Conservation (phyloP, 2,888 invertebrate species). For the Microctonus hyperodae region DNA sequence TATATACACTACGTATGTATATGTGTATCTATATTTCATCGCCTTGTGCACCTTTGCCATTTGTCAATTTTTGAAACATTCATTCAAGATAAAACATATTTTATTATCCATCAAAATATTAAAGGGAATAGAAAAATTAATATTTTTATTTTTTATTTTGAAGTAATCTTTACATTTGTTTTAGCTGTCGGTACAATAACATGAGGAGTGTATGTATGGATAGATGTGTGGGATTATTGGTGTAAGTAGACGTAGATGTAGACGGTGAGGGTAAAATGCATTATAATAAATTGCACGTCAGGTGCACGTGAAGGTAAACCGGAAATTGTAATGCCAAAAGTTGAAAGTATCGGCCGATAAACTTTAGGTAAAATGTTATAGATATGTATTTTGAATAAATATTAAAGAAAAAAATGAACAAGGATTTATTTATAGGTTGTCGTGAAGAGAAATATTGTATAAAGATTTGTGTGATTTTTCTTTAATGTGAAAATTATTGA, state of each 20-base stretch:
- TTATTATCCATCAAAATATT: not conserved
- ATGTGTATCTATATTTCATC: not conserved
- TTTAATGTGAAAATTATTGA: no score
- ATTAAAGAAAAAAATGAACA: not conserved
- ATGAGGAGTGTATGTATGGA: no score
- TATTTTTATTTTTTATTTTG: no score
- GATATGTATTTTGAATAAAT: not conserved
- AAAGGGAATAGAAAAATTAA: not conserved
- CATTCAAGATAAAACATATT: not conserved
- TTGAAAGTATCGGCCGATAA: not conserved
- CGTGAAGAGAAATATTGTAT: no score
- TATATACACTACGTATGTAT: no score
- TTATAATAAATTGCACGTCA: constrained; percentile 18
- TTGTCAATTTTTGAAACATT: not conserved
- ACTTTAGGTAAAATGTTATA: not conserved
- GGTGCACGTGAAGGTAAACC: not conserved
- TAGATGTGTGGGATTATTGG: not conserved
- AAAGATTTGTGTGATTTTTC: no score
- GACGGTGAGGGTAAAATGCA: constrained; percentile 1
- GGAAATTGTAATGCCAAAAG: constrained; percentile 9
- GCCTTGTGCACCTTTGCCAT: not conserved
- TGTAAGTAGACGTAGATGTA: not conserved
- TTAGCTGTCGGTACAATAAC: not conserved
- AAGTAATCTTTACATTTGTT: not conserved
- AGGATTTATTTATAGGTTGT: not conserved